A percentile compares a stretch with the other conserved stretches of the same genome.
These are phyloP conservation scores for Sepioteuthis lessoniana DNA, from an alignment of 2,888 invertebrate genomes.

Conservation along the genomic window DNA sequence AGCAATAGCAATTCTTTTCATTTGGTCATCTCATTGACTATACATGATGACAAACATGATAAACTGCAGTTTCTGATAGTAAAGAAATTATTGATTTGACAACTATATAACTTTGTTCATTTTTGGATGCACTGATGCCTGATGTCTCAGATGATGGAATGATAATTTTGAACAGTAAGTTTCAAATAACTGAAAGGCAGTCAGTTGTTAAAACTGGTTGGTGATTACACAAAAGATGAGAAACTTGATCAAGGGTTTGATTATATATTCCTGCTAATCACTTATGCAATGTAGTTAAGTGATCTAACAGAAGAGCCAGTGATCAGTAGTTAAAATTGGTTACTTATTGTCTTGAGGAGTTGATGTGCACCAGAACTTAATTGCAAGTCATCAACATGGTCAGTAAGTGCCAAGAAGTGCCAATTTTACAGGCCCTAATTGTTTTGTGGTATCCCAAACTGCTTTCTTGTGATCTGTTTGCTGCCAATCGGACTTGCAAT, in stretches of 20 bases:
- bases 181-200: background rate
- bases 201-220: background rate
- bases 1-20: too few species aligned
- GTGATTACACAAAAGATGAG: background rate
- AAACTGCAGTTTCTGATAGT: too few species aligned
- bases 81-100: too few species aligned
- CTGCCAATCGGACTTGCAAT: background rate
- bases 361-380: background rate
- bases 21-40: too few species aligned
- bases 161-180: background rate
- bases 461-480: background rate
- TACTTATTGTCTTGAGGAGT: slow-evolving; percentile 7
- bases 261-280: background rate
- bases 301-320: background rate
- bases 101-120: too few species aligned
- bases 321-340: background rate
- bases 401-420: background rate
- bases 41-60: too few species aligned
- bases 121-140: too few species aligned
- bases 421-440: slow-evolving; percentile 33
- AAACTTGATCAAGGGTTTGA: background rate
- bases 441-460: slow-evolving; percentile 21
- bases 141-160: background rate
- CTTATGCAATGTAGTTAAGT: background rate
- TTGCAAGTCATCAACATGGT: slow-evolving; percentile 17